Conservation (phyloP, 2,113 vertebrate species). For the Plecotus auritus region DNA sequence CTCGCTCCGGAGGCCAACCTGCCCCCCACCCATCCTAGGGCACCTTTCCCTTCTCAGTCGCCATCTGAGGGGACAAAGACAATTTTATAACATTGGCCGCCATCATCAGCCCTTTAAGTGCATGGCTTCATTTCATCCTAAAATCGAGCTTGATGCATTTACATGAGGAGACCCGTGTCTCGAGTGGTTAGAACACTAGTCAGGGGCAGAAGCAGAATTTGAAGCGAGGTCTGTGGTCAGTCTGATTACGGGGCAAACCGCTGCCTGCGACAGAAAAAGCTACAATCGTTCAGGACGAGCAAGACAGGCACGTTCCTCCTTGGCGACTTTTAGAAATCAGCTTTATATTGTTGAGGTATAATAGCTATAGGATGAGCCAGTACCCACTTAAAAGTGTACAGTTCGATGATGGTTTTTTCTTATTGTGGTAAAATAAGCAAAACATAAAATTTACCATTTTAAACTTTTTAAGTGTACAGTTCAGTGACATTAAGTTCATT, state of each 20-base stretch:
- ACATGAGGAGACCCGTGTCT: neutral
- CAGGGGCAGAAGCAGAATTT: neutral
- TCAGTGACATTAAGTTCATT: neutral
- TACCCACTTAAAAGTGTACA: neutral
- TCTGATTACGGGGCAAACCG: neutral
- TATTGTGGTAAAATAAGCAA: neutral
- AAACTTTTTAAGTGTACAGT: neutral
- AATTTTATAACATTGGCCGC: too few species aligned
- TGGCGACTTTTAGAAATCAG: neutral
- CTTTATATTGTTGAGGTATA: neutral
- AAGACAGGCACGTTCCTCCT: neutral
- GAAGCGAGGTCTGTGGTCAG: neutral
- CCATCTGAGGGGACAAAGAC: neutral
- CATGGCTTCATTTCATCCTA: neutral
- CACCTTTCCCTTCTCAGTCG: too few species aligned
- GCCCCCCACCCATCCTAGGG: neutral
- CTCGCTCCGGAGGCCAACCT: neutral
- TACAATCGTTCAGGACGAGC: neutral
- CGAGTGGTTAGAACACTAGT: rapidly evolving
- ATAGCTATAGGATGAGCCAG: neutral
- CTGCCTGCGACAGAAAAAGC: neutral
- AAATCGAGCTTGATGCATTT: neutral
- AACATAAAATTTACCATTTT: neutral
- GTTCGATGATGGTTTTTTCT: neutral
- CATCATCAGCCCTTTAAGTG: neutral